Conservation (phyloP, 2,113 vertebrate species). For the Shinisaurus crocodilurus region DNA sequence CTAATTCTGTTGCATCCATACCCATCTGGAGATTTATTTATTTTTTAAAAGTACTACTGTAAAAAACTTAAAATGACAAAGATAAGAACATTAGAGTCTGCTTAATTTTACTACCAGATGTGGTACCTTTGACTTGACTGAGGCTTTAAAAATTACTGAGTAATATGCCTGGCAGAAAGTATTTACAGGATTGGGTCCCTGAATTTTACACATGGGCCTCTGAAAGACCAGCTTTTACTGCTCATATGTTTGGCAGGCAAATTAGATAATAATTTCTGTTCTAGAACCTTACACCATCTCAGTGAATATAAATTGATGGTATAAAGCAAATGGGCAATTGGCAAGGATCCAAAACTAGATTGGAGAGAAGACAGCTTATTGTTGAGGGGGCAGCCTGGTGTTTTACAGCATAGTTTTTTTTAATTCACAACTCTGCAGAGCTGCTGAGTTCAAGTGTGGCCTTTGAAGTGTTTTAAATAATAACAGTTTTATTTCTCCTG, state of each 20-base stretch:
- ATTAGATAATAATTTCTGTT: conserved; percentile 85
- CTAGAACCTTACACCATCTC: conserved; percentile 90
- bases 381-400: conserved; percentile 83
- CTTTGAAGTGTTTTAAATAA: conserved; percentile 86
- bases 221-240: conserved; percentile 80
- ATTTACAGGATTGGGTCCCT: conserved; percentile 52
- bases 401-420: conserved; percentile 79
- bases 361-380: conserved; percentile 85
- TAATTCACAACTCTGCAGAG: conserved; percentile 79
- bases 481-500: conserved; percentile 87
- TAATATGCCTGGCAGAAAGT: neutral
- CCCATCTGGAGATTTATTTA: fast-evolving
- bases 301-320: conserved; percentile 94
- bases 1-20: neutral
- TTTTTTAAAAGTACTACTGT: neutral
- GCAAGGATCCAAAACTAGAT: conserved; percentile 81
- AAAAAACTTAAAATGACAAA: neutral
- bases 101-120: neutral
- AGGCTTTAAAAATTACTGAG: conserved; percentile 4
- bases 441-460: conserved; percentile 78
- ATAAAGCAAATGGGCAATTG: conserved; percentile 91
- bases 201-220: conserved; percentile 78
- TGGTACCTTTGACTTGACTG: neutral
- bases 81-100: neutral
- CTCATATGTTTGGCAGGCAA: conserved; percentile 87